These are phyloP conservation scores for Poecilia velifera DNA, from an alignment of 2,797 vertebrate species.

Conservation along the genomic window DNA sequence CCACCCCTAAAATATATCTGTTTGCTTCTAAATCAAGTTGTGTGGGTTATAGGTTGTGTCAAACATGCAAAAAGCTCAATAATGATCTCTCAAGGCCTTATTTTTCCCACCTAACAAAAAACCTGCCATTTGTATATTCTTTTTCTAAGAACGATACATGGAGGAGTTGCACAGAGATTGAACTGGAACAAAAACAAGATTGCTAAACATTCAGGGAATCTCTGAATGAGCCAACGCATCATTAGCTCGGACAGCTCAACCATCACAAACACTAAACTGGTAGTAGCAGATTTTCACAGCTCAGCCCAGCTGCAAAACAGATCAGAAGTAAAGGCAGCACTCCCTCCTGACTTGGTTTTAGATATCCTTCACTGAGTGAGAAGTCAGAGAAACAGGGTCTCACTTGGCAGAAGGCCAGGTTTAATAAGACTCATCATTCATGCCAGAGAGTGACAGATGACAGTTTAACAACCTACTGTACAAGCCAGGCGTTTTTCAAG, in stretches of 20 bases:
- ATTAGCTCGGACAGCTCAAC: slow-evolving; percentile 3
- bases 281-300: slow-evolving; percentile 29
- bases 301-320: slow-evolving; percentile 30
- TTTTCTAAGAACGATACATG: background rate
- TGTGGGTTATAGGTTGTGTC: background rate
- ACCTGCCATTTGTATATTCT: background rate
- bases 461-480: slow-evolving; percentile 42
- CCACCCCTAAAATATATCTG: background rate
- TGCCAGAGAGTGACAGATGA: slow-evolving; percentile 39
- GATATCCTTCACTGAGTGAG: slow-evolving; percentile 11
- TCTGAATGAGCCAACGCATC: slow-evolving; percentile 27
- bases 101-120: background rate
- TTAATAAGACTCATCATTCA: slow-evolving; percentile 57
- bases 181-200: slow-evolving; percentile 10
- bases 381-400: slow-evolving; percentile 9
- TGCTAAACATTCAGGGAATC: slow-evolving; percentile 33
- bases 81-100: background rate
- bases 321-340: slow-evolving; percentile 25
- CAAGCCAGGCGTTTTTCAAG: slow-evolving; percentile 22
- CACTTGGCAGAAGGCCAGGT: slow-evolving; percentile 5
- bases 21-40: background rate
- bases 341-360: background rate
- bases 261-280: slow-evolving; percentile 21
- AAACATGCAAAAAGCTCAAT: background rate
- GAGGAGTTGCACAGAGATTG: too few species aligned